Percentiles rank a stretch among this genome's conserved stretches.
Conservation (phyloP, 2,888 invertebrate genomes). For the Drosophila suboccidentalis region DNA sequence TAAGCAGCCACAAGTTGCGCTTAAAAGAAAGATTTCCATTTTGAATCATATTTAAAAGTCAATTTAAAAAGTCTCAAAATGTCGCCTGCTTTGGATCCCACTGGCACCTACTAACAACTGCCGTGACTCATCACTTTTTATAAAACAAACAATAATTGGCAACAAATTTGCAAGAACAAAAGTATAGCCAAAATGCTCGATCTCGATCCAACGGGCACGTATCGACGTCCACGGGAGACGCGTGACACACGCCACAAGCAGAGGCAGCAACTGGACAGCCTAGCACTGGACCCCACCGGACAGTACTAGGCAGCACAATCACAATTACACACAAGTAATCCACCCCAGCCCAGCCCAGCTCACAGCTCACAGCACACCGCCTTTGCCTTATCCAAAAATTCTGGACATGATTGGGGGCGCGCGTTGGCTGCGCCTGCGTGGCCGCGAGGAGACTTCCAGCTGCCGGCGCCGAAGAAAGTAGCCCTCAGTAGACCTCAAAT, state of each 20-base stretch:
- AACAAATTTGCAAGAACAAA: background rate
- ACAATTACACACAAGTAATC: background rate
- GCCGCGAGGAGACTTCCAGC: slow-evolving; percentile 86
- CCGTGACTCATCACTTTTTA: background rate
- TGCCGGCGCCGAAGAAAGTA: slow-evolving; percentile 85
- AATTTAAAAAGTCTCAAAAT: slow-evolving; percentile 70
- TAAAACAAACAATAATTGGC: background rate
- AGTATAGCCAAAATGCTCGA: slow-evolving; percentile 62
- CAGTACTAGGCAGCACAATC: slow-evolving; percentile 75
- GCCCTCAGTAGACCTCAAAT: background rate
- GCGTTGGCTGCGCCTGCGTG: slow-evolving; percentile 84
- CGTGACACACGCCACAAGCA: slow-evolving; percentile 73
- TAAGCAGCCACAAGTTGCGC: slow-evolving; percentile 43
- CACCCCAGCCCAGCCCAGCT: background rate
- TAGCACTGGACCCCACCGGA: slow-evolving; percentile 84
- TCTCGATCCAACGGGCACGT: slow-evolving; percentile 84
- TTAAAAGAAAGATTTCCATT: background rate
- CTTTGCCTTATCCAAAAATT: slow-evolving; percentile 75
- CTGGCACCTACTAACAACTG: slow-evolving; percentile 83
- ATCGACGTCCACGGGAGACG: slow-evolving; percentile 80
- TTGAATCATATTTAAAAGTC: background rate
- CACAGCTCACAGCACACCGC: slow-evolving; percentile 59
- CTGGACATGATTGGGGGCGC: slow-evolving; percentile 77
- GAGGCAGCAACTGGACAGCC: slow-evolving; percentile 49
- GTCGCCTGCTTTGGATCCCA: slow-evolving; percentile 84